phyloP scores from a whole-genome alignment of 2,888 invertebrate genomes.

The Iphiclides podalirius region DNA sequence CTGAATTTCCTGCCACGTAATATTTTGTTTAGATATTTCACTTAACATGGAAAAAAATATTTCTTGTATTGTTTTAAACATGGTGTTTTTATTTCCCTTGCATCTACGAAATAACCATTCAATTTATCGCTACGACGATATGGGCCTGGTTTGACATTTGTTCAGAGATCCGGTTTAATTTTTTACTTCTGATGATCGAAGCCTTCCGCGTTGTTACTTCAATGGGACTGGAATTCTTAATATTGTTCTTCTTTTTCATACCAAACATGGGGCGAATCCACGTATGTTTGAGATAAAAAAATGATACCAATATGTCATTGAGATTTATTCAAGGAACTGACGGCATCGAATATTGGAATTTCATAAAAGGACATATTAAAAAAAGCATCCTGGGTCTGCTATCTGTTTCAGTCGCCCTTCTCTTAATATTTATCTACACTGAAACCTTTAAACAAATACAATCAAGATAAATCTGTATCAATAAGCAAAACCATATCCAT shows the following conservation, averaged over 20 bases:
- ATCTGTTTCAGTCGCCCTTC: not conserved
- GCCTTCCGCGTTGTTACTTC: slow-evolving; percentile 36
- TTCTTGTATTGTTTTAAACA: too few species aligned
- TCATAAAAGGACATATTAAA: too few species aligned
- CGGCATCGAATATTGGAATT: too few species aligned
- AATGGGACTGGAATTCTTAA: slow-evolving; percentile 6
- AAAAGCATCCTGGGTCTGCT: too few species aligned
- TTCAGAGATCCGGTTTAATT: slow-evolving; percentile 39
- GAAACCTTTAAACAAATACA: too few species aligned
- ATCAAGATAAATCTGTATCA: too few species aligned
- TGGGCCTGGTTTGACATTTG: slow-evolving; percentile 27
- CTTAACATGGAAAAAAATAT: too few species aligned
- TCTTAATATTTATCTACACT: not conserved
- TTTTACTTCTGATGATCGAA: slow-evolving; percentile 26
- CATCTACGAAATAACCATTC: slow-evolving; percentile 11
- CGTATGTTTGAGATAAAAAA: not conserved
- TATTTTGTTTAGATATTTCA: too few species aligned
- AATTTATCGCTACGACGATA: slow-evolving; percentile 1
- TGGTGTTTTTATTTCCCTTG: not conserved
- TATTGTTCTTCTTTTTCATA: not conserved
- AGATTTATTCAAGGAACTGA: too few species aligned
- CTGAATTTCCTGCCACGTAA: too few species aligned
- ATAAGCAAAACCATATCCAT: too few species aligned
- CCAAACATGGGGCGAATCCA: not conserved
- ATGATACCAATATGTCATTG: not conserved